These are phyloP conservation scores for Heterocephalus glaber DNA, from an alignment of 2,113 vertebrate genomes.

Conservation along the genomic window DNA sequence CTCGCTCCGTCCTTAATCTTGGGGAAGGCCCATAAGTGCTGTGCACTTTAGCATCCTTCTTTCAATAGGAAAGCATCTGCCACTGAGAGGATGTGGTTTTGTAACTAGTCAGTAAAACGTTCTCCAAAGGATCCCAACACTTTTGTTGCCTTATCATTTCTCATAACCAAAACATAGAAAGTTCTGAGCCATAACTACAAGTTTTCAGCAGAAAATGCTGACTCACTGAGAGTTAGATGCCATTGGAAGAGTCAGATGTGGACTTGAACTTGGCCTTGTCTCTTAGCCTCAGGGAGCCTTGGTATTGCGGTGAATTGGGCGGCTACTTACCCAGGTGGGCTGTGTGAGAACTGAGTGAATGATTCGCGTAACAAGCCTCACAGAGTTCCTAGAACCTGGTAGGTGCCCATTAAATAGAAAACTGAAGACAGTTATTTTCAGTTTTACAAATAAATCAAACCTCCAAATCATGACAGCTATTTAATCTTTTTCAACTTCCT, in stretches of 20 bases:
- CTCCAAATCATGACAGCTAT: constrained; percentile 4
- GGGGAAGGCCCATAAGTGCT: not conserved
- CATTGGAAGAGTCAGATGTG: rapidly evolving
- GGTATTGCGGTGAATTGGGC: not conserved
- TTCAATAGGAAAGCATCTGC: not conserved
- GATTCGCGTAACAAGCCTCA: not conserved
- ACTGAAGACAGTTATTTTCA: not conserved
- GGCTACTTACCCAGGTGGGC: not conserved
- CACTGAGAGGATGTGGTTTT: not conserved
- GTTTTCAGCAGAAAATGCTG: not conserved
- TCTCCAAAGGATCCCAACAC: not conserved
- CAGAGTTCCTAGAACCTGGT: not conserved
- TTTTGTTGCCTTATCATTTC: not conserved
- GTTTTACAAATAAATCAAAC: constrained; percentile 49
- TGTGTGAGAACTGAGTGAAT: not conserved
- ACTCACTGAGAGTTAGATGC: rapidly evolving
- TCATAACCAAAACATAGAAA: not conserved
- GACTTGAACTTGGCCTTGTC: not conserved
- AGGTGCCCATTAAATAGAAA: constrained; percentile 2
- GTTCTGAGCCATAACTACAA: not conserved
- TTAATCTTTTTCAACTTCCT: not conserved
- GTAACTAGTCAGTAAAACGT: not conserved
- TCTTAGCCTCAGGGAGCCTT: not conserved
- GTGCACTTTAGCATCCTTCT: not conserved
- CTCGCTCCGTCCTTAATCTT: not conserved